A percentile compares a stretch with the other conserved stretches of the same genome.
Evolutionary conservation across 2,797 vertebrate genomes (phyloP).

Genomic region (Neosilurus hyrtlii): DNA sequence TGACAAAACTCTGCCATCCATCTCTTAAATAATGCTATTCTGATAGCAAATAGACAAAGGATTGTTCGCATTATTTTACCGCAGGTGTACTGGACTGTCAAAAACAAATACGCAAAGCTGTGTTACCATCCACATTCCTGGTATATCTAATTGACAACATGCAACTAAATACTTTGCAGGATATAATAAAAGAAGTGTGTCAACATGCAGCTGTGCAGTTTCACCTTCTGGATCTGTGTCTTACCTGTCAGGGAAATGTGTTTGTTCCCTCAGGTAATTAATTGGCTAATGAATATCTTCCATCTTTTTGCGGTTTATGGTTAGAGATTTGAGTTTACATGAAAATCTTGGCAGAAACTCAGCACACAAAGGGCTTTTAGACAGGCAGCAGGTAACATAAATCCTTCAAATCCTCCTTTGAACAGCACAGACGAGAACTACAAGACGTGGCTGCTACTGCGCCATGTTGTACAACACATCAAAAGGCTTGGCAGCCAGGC

Average conservation of each 20-base stretch:
- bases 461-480: conserved; percentile 32
- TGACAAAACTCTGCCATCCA: neutral
- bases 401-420: conserved; percentile 46
- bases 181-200: conserved; percentile 37
- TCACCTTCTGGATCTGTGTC: conserved; percentile 30
- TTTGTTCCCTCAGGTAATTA: conserved; percentile 56
- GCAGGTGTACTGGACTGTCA: neutral
- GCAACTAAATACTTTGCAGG: conserved; percentile 37
- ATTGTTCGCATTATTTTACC: neutral
- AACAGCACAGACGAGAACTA: conserved; percentile 48
- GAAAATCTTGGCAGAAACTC: conserved; percentile 61
- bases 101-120: conserved; percentile 17
- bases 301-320: conserved; percentile 56
- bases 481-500: conserved; percentile 42
- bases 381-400: conserved; percentile 62
- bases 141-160: conserved; percentile 46
- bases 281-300: conserved; percentile 66
- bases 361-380: conserved; percentile 59
- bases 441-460: conserved; percentile 47
- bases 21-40: neutral
- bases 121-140: conserved; percentile 36
- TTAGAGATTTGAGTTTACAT: conserved; percentile 60
- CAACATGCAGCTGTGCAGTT: neutral
- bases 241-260: conserved; percentile 57
- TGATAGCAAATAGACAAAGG: neutral